phyloP scores from a whole-genome alignment of 2,113 vertebrate genomes.

The Leuciscus idus region DNA sequence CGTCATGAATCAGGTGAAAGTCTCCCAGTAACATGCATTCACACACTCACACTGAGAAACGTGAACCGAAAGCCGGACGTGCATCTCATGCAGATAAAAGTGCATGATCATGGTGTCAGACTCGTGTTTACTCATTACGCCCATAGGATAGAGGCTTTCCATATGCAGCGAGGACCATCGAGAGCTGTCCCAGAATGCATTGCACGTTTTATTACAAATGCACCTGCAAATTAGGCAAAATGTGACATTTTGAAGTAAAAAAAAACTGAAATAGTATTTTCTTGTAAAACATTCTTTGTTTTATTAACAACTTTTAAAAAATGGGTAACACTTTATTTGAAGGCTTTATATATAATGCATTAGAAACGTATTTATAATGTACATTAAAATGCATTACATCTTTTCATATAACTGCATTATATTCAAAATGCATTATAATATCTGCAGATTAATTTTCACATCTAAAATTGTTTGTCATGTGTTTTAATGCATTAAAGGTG shows the following conservation, averaged over 20 bases:
- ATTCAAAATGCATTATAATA: too few species aligned
- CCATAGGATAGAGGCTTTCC: slow-evolving; percentile 7
- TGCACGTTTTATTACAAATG: neutral
- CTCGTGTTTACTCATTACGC: neutral
- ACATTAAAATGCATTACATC: neutral
- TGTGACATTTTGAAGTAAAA: too few species aligned
- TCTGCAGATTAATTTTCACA: too few species aligned
- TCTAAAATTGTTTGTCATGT: too few species aligned
- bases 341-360: too few species aligned
- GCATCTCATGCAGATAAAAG: neutral
- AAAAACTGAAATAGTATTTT: too few species aligned
- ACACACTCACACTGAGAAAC: neutral
- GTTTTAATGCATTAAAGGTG: too few species aligned
- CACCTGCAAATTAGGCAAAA: neutral
- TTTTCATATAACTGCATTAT: neutral
- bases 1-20: neutral
- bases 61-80: neutral
- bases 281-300: too few species aligned
- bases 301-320: too few species aligned
- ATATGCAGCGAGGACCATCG: neutral
- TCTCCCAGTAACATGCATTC: neutral
- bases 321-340: too few species aligned
- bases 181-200: slow-evolving; percentile 14
- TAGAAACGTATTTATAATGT: neutral
- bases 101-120: neutral